phyloP scores from a whole-genome alignment of 2,113 vertebrate species.

The Austrofundulus limnaeus region DNA sequence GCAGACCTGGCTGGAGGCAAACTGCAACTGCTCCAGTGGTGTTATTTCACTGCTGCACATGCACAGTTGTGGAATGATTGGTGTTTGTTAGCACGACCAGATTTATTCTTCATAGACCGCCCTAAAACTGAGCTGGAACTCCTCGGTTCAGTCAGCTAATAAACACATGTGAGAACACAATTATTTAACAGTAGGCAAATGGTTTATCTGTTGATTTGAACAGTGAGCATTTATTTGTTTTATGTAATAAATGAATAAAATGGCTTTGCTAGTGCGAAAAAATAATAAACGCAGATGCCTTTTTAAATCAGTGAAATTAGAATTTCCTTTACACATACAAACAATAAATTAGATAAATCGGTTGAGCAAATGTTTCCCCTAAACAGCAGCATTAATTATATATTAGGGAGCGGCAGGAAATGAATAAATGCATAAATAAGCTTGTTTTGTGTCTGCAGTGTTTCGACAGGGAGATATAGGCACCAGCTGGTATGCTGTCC shows the following conservation, averaged over 20 bases:
- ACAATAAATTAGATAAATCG: no score
- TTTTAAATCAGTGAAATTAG: no score
- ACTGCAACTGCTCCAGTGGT: background rate
- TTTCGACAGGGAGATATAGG: conserved; percentile 98
- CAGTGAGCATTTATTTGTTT: no score
- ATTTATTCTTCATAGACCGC: background rate
- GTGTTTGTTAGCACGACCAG: background rate
- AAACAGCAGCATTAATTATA: background rate
- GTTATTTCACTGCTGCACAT: background rate
- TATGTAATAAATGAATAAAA: no score
- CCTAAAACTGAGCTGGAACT: background rate
- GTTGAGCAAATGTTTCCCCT: background rate
- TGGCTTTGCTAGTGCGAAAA: no score
- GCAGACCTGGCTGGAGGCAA: conserved; percentile 4
- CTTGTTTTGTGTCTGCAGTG: conserved; percentile 73
- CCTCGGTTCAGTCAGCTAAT: background rate
- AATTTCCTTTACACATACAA: no score
- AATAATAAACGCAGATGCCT: no score
- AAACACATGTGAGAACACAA: background rate
- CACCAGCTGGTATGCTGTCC: conserved; percentile 96
- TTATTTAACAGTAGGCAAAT: no score
- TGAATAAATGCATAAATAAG: no score
- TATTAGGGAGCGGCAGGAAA: background rate
- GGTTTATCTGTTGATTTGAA: no score
- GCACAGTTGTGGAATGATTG: conserved; percentile 5